A percentile compares a stretch with the other conserved stretches of the same genome.
Conservation (phyloP, 2,888 invertebrate species). For the Napeogenes sylphis region DNA sequence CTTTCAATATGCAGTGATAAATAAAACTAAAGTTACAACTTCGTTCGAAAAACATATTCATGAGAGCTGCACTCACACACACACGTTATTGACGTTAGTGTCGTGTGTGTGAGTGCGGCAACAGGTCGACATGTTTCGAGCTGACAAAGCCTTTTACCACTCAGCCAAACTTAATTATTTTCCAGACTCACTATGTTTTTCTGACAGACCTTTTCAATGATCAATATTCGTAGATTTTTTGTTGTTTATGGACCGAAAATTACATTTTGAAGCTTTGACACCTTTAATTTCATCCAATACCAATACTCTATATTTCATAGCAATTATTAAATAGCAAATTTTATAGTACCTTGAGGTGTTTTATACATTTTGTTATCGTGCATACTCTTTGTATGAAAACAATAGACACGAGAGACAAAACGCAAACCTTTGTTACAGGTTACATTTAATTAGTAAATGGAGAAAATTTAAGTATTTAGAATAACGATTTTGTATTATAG, state of each 20-base stretch:
- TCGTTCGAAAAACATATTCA: conserved; percentile 8
- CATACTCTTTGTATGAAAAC: too few relatives aligned
- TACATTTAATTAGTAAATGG: too few relatives aligned
- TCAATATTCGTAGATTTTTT: neutral
- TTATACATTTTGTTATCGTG: too few relatives aligned
- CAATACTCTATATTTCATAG: neutral
- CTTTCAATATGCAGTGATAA: neutral
- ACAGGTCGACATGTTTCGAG: conserved; percentile 22
- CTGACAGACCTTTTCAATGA: conserved; percentile 9
- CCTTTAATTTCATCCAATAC: neutral
- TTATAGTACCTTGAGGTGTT: too few relatives aligned
- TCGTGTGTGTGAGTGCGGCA: conserved; percentile 18
- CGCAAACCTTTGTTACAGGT: too few relatives aligned
- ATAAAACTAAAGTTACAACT: neutral
- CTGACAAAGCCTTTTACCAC: conserved; percentile 24
- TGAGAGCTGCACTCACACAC: neutral
- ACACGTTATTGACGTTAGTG: neutral
- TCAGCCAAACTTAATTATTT: conserved; percentile 25
- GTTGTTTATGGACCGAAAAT: neutral
- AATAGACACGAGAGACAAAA: too few relatives aligned
- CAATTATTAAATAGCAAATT: neutral
- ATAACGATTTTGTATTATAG: too few relatives aligned
- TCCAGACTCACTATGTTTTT: conserved; percentile 8
- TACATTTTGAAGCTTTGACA: neutral
- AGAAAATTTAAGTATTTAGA: too few relatives aligned